Evolutionary conservation across 2,797 vertebrate species (phyloP), one percentile per base, ranked within the genome.

Genomic region (Eulemur rubriventer): DNA sequence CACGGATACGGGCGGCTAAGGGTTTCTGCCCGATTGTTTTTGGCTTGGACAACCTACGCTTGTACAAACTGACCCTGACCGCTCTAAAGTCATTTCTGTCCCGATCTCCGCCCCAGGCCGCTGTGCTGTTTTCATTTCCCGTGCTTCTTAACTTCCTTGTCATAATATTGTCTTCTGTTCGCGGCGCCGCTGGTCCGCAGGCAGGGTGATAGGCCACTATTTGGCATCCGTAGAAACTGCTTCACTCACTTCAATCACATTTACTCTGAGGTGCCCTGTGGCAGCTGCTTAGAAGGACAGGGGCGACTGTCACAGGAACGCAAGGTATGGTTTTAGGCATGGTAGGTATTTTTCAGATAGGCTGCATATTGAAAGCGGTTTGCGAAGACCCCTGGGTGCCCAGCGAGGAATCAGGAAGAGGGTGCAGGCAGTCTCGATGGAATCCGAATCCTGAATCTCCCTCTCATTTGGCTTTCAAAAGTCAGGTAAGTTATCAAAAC

Each of bases 91-190:
- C 7, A 0, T 1, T 35, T 61, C 73, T 52, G 61, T 3, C 80
- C 69, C 17, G 22, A 50, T 85, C 33, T 55, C 63, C 75, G 69
- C 33, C 70, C 38, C 63, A 26, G 59, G 38, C 69, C 10, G 2
- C 89, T 26, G 38, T 9, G 46, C 24, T 89, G 94, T 91, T 96
- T 93, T 87, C 81, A 9, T 63, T 90, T 94, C 95, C 96, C 69
- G 79, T 46, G 57, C 65, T 84, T 75, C 87, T 79, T 33, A 38
- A 84, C 83, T 81, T 76, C 78, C 76, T 72, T 80, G 76, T 96
- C 89, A 80, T 84, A 96, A 95, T 84, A 89, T 87, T 91, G 50
- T 84, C 79, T 38, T 48, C 76, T 50, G 22, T 57, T 57, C 35
- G 26, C 0, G 22, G 83, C 0, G 0, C 67, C 2, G 0, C 41